phyloP scores from a whole-genome alignment of 1,140 invertebrate species.

The Babylonia areolata region DNA sequence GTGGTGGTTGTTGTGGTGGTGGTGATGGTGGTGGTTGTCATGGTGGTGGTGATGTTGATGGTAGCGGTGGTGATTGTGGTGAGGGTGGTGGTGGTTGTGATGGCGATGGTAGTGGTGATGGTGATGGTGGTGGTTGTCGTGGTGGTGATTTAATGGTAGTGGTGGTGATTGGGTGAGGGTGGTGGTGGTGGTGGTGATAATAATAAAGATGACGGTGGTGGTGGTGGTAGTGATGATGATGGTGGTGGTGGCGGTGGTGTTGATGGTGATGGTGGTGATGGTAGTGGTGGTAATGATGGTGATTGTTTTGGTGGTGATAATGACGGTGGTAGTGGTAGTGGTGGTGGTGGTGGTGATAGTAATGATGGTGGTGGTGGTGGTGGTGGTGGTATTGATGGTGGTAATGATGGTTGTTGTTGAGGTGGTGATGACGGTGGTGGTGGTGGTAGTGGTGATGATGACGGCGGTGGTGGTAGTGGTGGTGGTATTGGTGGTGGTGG shows the following conservation, averaged over 20 bases:
- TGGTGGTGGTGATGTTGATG: no score
- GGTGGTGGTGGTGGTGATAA: background rate
- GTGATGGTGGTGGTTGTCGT: background rate
- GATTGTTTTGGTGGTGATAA: constrained; percentile 23
- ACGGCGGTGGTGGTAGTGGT: background rate
- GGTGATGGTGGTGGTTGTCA: no score
- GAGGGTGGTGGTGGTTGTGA: background rate
- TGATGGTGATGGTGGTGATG: constrained; percentile 28
- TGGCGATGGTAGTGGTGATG: background rate
- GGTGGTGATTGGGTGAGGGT: background rate
- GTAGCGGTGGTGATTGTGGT: background rate
- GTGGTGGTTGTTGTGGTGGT: no score
- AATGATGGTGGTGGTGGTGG: constrained; percentile 14
- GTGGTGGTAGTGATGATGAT: background rate
- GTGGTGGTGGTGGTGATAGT: constrained; percentile 34
- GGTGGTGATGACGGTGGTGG: background rate
- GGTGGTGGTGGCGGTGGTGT: constrained; percentile 26
- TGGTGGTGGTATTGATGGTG: constrained; percentile 8
- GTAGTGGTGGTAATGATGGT: constrained; percentile 34
- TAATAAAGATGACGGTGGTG: background rate
- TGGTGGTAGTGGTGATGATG: constrained; percentile 12
- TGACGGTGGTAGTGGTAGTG: constrained; percentile 12
- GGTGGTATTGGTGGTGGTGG: background rate
- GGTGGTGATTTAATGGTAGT: background rate
- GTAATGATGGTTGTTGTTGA: no score